Evolutionary conservation across 2,113 vertebrate species (phyloP).

Genomic region (Grammomys dolichurus): DNA sequence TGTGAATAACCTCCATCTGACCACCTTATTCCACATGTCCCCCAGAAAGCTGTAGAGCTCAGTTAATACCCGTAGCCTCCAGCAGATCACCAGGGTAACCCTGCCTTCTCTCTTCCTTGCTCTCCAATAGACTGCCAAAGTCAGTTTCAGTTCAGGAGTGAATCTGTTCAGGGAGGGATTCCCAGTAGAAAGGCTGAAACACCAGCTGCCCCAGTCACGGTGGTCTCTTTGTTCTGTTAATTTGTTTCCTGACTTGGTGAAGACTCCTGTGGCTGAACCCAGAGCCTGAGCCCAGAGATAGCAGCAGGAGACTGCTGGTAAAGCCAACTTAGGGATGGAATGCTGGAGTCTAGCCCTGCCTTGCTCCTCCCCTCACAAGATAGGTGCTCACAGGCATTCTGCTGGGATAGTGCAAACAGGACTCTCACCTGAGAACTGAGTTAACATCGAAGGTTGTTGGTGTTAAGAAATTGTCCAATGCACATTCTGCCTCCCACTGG

Average conservation of each 20-base stretch:
- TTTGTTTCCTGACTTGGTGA: constrained; percentile 2
- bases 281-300: too few species aligned
- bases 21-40: not conserved
- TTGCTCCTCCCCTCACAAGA: not conserved
- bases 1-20: not conserved
- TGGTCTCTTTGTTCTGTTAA: not conserved
- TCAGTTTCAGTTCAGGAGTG: not conserved
- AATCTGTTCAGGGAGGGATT: constrained; percentile 42
- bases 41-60: not conserved
- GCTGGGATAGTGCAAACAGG: not conserved
- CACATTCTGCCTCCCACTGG: not conserved
- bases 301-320: not conserved
- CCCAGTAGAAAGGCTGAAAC: constrained; percentile 29
- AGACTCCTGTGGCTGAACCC: not conserved
- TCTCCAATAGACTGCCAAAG: constrained; percentile 14
- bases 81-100: accelerated
- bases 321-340: not conserved
- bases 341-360: not conserved
- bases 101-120: constrained; percentile 19
- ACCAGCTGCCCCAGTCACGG: not conserved
- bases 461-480: not conserved
- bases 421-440: not conserved
- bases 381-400: not conserved
- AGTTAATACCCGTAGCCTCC: constrained; percentile 27
- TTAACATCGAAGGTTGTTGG: not conserved